phyloP scores from a whole-genome alignment of 2,888 invertebrate genomes.

The Zeuzera pyrina region DNA sequence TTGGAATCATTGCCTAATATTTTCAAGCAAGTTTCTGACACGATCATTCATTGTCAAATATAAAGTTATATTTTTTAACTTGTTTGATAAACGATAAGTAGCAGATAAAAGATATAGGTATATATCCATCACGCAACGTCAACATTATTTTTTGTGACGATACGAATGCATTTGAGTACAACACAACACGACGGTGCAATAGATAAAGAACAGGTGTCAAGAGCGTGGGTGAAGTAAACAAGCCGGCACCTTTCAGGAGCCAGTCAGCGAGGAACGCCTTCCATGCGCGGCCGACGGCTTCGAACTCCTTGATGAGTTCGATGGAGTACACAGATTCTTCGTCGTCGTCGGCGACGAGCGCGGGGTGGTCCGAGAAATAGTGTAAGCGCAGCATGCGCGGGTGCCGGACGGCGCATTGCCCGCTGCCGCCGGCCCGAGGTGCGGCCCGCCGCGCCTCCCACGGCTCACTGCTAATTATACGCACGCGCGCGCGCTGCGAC shows the following conservation, averaged over 20 bases:
- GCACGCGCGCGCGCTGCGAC: slow-evolving; percentile 24
- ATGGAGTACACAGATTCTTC: slow-evolving; percentile 80
- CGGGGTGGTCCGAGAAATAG: slow-evolving; percentile 86
- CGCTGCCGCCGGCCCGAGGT: slow-evolving; percentile 47
- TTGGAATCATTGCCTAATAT: no score
- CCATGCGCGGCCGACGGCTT: slow-evolving; percentile 83
- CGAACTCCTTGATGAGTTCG: slow-evolving; percentile 91
- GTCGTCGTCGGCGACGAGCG: slow-evolving; percentile 76
- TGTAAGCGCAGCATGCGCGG: slow-evolving; percentile 86
- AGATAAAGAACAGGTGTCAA: not conserved
- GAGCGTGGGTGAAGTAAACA: slow-evolving; percentile 24
- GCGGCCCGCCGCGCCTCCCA: slow-evolving; percentile 67
- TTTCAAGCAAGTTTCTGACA: no score
- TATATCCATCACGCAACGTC: no score
- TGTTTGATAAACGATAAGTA: no score
- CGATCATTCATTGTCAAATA: no score
- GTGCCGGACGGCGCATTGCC: slow-evolving; percentile 61
- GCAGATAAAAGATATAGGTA: no score
- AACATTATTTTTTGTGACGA: no score
- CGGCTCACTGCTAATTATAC: slow-evolving; percentile 69
- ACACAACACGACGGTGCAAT: no score
- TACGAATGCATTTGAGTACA: no score
- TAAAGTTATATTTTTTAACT: no score
- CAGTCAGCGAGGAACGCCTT: slow-evolving; percentile 83
- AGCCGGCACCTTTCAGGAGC: slow-evolving; percentile 66